Evolutionary conservation across 2,797 vertebrate species (phyloP), one percentile per base, ranked within the genome.

Genomic region (Scolopax rusticola): DNA sequence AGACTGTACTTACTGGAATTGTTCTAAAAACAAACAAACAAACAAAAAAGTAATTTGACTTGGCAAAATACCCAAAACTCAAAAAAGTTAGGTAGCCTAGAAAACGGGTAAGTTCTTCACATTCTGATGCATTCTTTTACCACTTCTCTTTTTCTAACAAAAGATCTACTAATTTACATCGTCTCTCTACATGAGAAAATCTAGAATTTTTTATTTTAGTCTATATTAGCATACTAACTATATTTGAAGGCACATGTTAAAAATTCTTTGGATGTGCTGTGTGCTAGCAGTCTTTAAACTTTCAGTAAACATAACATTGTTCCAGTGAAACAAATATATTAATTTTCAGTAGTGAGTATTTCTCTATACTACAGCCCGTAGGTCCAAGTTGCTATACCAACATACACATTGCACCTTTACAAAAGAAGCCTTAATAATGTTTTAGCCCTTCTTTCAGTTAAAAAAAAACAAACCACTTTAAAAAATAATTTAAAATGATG

Each of bases 401-500:
- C 32, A 59, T 88, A 70, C 36, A 95, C 61, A 83, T 25, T 94
- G 84, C 68, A 78, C 38, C 73, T 88, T 86, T 84, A 73, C 65
- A 56, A 79, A 68, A 74, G 60, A 84, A 93, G 45, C 50, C 90
- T 93, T 67, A 48, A 59, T 68, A 78, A 82, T 40, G 65, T 59
- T 88, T 84, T 6, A 65, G 63, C 67, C 87, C 69, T 94, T 64
- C 84, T 83, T 59, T 93, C 60, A 36, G 12, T 93, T 81, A 45
- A 40, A 89, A 81, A 93, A 84, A 77, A 24, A 81, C n/a, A 45
- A 12, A 33, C 0, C 1, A 6, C 51, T 53, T 92, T 86, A 19
- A 38, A 80, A 84, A 97, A 91, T 95, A 92, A 96, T 94, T 96
- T 93, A 61, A 91, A 89, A 51, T 85, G 77, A 43, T 21, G 51